These are phyloP conservation scores for Epizoanthus stellaris DNA, from an alignment of 92 coral and sea anemone genomes.

Conservation along the genomic window DNA sequence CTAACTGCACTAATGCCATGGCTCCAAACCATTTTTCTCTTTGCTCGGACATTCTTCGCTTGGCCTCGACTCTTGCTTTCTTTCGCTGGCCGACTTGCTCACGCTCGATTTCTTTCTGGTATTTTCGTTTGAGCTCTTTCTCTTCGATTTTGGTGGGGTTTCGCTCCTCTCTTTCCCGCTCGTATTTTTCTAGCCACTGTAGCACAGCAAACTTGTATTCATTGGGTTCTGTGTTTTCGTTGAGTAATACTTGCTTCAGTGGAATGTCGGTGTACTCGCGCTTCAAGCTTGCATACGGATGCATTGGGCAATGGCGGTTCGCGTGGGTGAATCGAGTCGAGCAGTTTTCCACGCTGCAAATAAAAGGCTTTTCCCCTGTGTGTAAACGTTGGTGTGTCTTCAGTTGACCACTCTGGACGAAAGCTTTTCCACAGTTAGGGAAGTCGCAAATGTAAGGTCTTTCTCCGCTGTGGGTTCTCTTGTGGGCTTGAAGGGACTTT, in stretches of 20 bases:
- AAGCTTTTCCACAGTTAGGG: slow-evolving; percentile 98
- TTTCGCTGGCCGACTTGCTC: slow-evolving; percentile 84
- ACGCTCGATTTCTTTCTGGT: slow-evolving; percentile 72
- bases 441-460: slow-evolving; percentile 97
- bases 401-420: slow-evolving; percentile 98
- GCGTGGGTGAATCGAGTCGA: slow-evolving; percentile 96
- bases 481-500: slow-evolving; percentile 99
- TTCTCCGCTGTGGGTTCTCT: slow-evolving; percentile 98
- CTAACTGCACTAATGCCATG: slow-evolving; percentile 95
- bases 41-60: slow-evolving; percentile 89
- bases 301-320: slow-evolving; percentile 96
- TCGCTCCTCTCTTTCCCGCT: slow-evolving; percentile 83
- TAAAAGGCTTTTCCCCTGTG: slow-evolving; percentile 97
- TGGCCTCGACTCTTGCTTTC: slow-evolving; percentile 87
- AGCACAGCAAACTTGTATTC: slow-evolving; percentile 92
- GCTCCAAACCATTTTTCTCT: slow-evolving; percentile 99
- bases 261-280: slow-evolving; percentile 88
- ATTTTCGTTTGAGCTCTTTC: slow-evolving; percentile 69
- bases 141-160: slow-evolving; percentile 76
- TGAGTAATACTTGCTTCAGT: slow-evolving; percentile 81
- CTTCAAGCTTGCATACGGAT: slow-evolving; percentile 89
- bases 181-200: slow-evolving; percentile 92
- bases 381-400: slow-evolving; percentile 98
- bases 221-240: slow-evolving; percentile 95
- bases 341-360: slow-evolving; percentile 88